Evolutionary conservation across 2,113 vertebrate species (phyloP).

Genomic region (Athene cunicularia): DNA sequence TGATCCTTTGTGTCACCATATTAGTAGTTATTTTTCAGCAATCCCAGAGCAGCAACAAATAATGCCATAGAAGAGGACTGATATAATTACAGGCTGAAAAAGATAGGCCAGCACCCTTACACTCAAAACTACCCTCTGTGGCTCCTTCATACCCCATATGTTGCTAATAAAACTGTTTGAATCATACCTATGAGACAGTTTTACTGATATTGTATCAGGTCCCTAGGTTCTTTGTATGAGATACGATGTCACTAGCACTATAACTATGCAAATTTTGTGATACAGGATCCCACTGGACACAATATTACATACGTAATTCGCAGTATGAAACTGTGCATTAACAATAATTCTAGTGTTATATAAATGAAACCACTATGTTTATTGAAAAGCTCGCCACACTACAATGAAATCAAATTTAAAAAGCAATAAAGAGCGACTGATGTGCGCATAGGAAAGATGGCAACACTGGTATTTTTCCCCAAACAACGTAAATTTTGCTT

Average conservation of each 20-base stretch:
- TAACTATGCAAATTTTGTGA: slow-evolving; percentile 69
- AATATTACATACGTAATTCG: slow-evolving; percentile 17
- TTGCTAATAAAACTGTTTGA: slow-evolving; percentile 78
- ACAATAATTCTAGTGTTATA: slow-evolving; percentile 39
- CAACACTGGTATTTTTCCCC: neutral
- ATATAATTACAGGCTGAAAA: slow-evolving; percentile 74
- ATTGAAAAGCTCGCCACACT: slow-evolving; percentile 32
- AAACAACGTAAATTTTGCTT: neutral
- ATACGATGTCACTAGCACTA: slow-evolving; percentile 64
- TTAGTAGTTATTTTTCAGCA: slow-evolving; percentile 74
- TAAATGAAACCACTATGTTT: slow-evolving; percentile 49
- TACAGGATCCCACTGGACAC: slow-evolving; percentile 56
- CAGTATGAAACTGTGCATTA: slow-evolving; percentile 37
- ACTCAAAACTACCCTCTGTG: slow-evolving; percentile 73
- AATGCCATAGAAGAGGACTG: slow-evolving; percentile 61
- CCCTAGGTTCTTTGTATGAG: slow-evolving; percentile 62
- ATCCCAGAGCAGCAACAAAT: slow-evolving; percentile 76
- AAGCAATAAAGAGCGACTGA: slow-evolving; percentile 54
- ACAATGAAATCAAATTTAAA: slow-evolving; percentile 42
- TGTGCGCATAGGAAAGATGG: neutral
- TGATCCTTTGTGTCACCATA: slow-evolving; percentile 69
- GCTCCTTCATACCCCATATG: slow-evolving; percentile 76
- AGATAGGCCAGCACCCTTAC: slow-evolving; percentile 71
- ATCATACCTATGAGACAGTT: slow-evolving; percentile 78
- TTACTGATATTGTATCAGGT: slow-evolving; percentile 71